Conservation (phyloP, 2,797 vertebrate species). For the Anolis apletophallus region DNA sequence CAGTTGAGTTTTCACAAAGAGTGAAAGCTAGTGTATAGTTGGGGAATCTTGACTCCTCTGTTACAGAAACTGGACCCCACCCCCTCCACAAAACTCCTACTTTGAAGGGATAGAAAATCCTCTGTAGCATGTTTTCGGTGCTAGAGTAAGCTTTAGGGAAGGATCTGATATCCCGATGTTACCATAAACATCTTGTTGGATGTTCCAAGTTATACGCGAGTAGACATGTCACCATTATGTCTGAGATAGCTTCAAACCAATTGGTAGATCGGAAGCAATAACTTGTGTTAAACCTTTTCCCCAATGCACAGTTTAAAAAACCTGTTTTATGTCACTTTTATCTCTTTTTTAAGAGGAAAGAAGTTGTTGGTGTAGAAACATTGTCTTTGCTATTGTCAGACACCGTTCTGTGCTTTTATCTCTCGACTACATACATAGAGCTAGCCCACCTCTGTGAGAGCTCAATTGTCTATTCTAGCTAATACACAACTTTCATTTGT, state of each 20-base stretch:
- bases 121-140: too few relatives aligned
- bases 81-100: too few relatives aligned
- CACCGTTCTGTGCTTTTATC: neutral
- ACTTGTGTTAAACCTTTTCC: neutral
- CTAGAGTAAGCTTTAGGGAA: too few relatives aligned
- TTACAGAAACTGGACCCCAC: too few relatives aligned
- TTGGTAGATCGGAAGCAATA: neutral
- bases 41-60: too few relatives aligned
- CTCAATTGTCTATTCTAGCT: neutral
- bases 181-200: too few relatives aligned
- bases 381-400: neutral
- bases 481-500: neutral
- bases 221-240: neutral
- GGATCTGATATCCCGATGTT: too few relatives aligned
- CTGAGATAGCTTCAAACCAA: too few relatives aligned
- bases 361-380: neutral
- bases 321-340: neutral
- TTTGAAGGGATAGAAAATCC: too few relatives aligned
- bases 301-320: neutral
- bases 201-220: conserved; percentile 1
- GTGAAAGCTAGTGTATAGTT: too few relatives aligned
- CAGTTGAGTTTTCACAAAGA: too few relatives aligned
- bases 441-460: neutral
- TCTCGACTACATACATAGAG: neutral
- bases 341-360: neutral